Evolutionary conservation across 2,797 vertebrate genomes (phyloP).

Genomic region (Xiphorhynchus erythropygius): DNA sequence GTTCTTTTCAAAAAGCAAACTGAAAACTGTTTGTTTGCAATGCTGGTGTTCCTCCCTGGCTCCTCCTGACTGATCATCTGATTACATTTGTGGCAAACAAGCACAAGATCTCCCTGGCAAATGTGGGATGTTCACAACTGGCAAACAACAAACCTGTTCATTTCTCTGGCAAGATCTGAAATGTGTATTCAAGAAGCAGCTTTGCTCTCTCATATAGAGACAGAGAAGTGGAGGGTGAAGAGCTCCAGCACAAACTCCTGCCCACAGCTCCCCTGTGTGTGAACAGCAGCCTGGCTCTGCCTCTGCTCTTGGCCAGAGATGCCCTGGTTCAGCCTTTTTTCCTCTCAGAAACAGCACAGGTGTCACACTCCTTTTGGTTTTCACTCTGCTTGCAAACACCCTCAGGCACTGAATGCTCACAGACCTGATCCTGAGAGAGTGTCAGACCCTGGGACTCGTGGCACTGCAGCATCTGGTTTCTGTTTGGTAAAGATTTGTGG

Average conservation of each 20-base stretch:
- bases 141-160: neutral
- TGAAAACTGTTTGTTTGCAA: neutral
- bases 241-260: neutral
- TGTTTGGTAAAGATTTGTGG: neutral
- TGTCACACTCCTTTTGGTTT: neutral
- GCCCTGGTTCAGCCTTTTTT: too few relatives aligned
- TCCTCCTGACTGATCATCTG: neutral
- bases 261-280: neutral
- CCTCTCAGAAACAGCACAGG: neutral
- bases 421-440: neutral
- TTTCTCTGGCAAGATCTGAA: neutral
- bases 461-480: neutral
- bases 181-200: neutral
- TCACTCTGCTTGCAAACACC: neutral
- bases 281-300: neutral
- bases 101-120: neutral
- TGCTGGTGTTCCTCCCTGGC: neutral
- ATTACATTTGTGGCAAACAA: neutral
- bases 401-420: neutral
- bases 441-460: rapidly evolving
- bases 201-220: neutral
- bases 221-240: neutral
- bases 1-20: neutral
- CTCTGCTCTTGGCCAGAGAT: neutral
- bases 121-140: neutral